phyloP scores from a whole-genome alignment of 2,888 invertebrate species.

The Epinotia ramella region DNA sequence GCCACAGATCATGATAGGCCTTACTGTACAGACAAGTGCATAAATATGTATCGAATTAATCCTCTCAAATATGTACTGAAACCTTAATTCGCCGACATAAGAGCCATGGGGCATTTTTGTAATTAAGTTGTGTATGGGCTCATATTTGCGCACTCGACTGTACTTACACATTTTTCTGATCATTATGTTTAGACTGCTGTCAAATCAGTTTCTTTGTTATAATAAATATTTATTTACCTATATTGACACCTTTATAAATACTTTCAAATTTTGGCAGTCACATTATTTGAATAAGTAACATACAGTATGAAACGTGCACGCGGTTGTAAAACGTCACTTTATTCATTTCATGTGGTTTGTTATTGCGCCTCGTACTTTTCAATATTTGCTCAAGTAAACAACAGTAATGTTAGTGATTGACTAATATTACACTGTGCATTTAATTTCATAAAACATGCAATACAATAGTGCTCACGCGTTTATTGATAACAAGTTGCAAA shows the following conservation, averaged over 20 bases:
- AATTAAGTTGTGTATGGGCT: too few relatives aligned
- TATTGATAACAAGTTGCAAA: neutral
- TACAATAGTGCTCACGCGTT: slow-evolving; percentile 6
- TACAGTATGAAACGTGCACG: neutral
- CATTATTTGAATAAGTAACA: slow-evolving; percentile 56
- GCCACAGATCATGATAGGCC: slow-evolving; percentile 10
- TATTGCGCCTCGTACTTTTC: neutral
- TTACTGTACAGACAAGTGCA: neutral
- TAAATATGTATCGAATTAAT: too few relatives aligned
- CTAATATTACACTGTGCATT: slow-evolving; percentile 4
- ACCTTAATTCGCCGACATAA: too few relatives aligned
- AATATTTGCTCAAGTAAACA: neutral
- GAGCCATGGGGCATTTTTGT: too few relatives aligned
- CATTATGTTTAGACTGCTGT: slow-evolving; percentile 3
- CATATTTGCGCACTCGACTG: too few relatives aligned
- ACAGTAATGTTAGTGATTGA: too few relatives aligned
- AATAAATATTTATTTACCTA: slow-evolving; percentile 56
- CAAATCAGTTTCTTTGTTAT: slow-evolving; percentile 46
- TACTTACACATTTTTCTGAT: neutral
- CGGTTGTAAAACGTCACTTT: neutral
- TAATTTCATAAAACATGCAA: neutral
- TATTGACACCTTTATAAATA: slow-evolving; percentile 71
- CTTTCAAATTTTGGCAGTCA: slow-evolving; percentile 77
- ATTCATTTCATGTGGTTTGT: neutral
- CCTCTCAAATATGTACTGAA: too few relatives aligned